Conservation (phyloP, 2,113 vertebrate genomes). For the Hippopotamus amphibius region DNA sequence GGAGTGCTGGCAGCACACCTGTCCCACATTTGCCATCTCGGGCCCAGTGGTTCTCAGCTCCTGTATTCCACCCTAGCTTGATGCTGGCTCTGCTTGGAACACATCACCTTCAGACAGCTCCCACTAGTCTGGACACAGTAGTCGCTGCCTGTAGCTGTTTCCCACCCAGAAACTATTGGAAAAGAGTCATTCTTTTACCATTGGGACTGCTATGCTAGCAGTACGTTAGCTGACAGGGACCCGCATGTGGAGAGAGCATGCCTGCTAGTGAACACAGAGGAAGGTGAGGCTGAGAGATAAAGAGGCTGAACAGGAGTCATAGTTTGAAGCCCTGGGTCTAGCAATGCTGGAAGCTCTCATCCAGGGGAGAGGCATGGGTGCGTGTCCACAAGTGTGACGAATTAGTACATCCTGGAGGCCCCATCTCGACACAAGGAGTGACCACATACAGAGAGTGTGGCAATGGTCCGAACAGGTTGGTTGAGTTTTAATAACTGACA, state of each 20-base stretch:
- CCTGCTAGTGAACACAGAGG: neutral
- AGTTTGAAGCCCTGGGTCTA: neutral
- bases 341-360: neutral
- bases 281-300: neutral
- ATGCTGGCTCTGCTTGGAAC: neutral
- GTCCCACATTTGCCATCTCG: neutral
- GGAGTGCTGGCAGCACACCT: no score
- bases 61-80: neutral
- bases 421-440: neutral
- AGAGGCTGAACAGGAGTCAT: neutral
- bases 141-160: neutral
- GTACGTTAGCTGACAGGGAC: neutral
- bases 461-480: neutral
- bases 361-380: neutral
- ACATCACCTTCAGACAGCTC: neutral
- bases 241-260: neutral
- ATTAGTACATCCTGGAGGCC: neutral
- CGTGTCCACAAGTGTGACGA: neutral
- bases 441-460: neutral
- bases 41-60: neutral
- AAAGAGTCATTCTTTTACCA: neutral
- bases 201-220: neutral
- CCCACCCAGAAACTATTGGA: neutral
- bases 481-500: neutral
- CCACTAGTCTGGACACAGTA: neutral